A percentile compares a stretch with the other conserved stretches of the same genome.
Conservation (phyloP, 2,888 invertebrate species). For the Acheta domesticus region DNA sequence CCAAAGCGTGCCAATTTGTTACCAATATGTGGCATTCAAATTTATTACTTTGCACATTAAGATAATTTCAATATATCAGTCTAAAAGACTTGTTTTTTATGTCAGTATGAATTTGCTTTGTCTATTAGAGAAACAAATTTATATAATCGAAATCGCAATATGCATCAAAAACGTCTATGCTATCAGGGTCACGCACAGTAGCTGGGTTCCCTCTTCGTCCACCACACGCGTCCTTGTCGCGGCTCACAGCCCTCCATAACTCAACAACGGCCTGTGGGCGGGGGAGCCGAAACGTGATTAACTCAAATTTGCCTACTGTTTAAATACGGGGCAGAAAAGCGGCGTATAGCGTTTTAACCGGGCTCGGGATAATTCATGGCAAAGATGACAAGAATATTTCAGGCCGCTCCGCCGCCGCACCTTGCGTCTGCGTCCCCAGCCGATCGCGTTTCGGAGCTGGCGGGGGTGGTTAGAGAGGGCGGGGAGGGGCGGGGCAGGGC, state of each 20-base stretch:
- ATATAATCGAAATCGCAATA: too few relatives aligned
- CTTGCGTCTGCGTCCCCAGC: background rate
- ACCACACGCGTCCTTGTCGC: background rate
- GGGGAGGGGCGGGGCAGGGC: background rate
- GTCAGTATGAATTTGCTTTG: too few relatives aligned
- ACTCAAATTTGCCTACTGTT: conserved; percentile 18
- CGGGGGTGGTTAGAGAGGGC: background rate
- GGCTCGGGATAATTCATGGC: conserved; percentile 10
- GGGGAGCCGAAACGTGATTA: conserved; percentile 9
- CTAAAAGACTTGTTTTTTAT: too few relatives aligned
- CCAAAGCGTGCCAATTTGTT: too few relatives aligned
- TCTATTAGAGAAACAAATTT: too few relatives aligned
- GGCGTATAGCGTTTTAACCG: conserved; percentile 1
- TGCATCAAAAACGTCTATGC: too few relatives aligned
- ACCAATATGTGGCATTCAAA: too few relatives aligned
- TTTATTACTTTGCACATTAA: too few relatives aligned
- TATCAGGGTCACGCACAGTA: too few relatives aligned
- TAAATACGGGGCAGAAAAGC: conserved; percentile 18
- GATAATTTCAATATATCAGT: too few relatives aligned
- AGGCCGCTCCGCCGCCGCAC: background rate
- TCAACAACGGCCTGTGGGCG: background rate
- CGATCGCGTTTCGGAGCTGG: background rate
- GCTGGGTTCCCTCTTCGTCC: too few relatives aligned
- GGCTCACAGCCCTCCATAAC: background rate
- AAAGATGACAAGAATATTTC: conserved; percentile 18